A percentile compares a stretch with the other conserved stretches of the same genome.
These are phyloP conservation scores for Lithobates pipiens DNA, from an alignment of 2,797 vertebrate genomes.

Conservation along the genomic window DNA sequence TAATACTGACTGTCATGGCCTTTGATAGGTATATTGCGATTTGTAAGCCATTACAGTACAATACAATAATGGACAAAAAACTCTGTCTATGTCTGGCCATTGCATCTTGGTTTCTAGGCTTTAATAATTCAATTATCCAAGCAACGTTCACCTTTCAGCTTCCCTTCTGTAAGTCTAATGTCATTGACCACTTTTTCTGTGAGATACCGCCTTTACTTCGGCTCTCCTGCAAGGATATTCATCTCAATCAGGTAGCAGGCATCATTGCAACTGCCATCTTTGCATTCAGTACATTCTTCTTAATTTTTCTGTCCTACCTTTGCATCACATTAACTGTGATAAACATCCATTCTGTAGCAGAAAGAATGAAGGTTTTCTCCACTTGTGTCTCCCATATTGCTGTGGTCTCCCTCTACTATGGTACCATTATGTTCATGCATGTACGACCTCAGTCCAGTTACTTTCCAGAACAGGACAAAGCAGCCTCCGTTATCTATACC, in stretches of 20 bases:
- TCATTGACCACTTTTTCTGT: background rate
- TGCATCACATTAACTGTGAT: slow-evolving; percentile 19
- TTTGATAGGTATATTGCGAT: too few species aligned
- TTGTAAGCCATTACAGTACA: too few species aligned
- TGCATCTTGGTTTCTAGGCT: background rate
- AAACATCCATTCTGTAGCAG: slow-evolving; percentile 2
- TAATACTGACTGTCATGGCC: too few species aligned
- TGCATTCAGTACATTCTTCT: slow-evolving; percentile 16
- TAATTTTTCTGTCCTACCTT: slow-evolving; percentile 28
- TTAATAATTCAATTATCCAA: slow-evolving; percentile 19
- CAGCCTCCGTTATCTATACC: too few species aligned
- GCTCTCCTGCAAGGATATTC: background rate
- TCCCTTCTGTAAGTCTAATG: slow-evolving; percentile 30
- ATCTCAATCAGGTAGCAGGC: slow-evolving; percentile 24
- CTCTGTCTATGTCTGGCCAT: too few species aligned
- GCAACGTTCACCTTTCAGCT: slow-evolving; percentile 16
- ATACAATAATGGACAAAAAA: too few species aligned
- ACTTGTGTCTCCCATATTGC: slow-evolving; percentile 16
- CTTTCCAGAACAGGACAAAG: background rate
- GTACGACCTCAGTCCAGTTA: slow-evolving; percentile 12
- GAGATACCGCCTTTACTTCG: too few species aligned
- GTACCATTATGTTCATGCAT: slow-evolving; percentile 32
- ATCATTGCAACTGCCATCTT: slow-evolving; percentile 9
- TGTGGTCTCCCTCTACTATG: slow-evolving; percentile 41
- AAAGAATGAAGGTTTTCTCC: background rate